Evolutionary conservation across 2,797 vertebrate species (phyloP), one percentile per base, ranked within the genome.

Genomic region (Diceros bicornis): DNA sequence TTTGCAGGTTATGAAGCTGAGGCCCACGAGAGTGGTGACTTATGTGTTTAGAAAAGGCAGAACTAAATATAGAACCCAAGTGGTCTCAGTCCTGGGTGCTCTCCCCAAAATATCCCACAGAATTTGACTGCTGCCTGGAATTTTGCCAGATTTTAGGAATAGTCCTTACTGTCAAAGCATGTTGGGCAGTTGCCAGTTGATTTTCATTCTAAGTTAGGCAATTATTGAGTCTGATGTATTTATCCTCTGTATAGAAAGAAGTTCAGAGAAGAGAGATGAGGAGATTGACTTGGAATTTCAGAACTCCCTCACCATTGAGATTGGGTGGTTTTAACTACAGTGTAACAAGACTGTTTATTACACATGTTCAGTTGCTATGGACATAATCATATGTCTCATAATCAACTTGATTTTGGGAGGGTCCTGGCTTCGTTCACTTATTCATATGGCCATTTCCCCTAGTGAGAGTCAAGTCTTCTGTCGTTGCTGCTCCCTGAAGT

Each of bases 121-220:
- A 77, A 79, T 57, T 52, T 64, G 41, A 18, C 34, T 61, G 32
- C 23, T 44, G 3, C 69, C 72, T 96, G 90, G 41, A 18, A 44
- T 66, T 34, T 78, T 9, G 92, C 84, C 88, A 57, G 27, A 37
- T 57, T 85, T 75, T 2, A 50, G 41, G 61, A 92, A 78, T 37
- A 61, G 47, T 69, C 47, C 84, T 92, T 55, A 77, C 77, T 59
- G 62, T 96, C 77, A 89, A 77, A 95, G 77, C 77, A 52, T 92
- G 89, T 55, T 79, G 91, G 41, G 66, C 34, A 52, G 89, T 87
- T 77, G 95, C 75, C 94, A 92, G 87, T 72, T 84, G 81, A 87
- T 88, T 95, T 95, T 66, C 57, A 13, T 94, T 96, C 97, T 92
- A 94, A 95, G 72, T 95, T 87, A 81, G 81, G 97, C 93, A 84